A percentile compares a stretch with the other conserved stretches of the same genome.
These are phyloP conservation scores for Sialis lutaria DNA, from an alignment of 2,888 invertebrate genomes.

Conservation along the genomic window DNA sequence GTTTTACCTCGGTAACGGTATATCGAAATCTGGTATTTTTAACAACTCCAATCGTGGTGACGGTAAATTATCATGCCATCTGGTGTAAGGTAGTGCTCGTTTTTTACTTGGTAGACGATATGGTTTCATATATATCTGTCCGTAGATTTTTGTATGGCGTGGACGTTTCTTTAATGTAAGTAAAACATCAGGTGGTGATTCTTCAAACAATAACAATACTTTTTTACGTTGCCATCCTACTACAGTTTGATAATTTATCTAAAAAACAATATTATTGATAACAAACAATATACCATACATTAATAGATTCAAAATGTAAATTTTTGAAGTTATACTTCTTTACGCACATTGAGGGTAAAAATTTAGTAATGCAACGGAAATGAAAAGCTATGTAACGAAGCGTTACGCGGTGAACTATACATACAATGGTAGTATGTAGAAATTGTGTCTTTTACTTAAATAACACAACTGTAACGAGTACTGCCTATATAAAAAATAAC, in stretches of 20 bases:
- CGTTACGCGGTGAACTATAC: too few relatives aligned
- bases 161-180: constrained; percentile 71
- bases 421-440: too few relatives aligned
- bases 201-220: constrained; percentile 52
- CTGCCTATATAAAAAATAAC: too few relatives aligned
- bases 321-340: too few relatives aligned
- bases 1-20: constrained; percentile 35
- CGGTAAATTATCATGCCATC: constrained; percentile 52
- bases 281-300: not conserved
- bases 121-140: constrained; percentile 54
- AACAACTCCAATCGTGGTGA: constrained; percentile 44
- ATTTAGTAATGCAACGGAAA: too few relatives aligned
- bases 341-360: too few relatives aligned
- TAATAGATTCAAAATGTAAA: not conserved
- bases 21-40: constrained; percentile 39
- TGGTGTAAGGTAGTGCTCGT: constrained; percentile 38
- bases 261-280: constrained; percentile 10
- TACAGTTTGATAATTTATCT: constrained; percentile 54
- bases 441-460: too few relatives aligned
- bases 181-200: constrained; percentile 64
- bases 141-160: constrained; percentile 61
- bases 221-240: constrained; percentile 72
- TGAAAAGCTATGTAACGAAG: too few relatives aligned
- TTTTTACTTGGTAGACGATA: constrained; percentile 57
- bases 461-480: too few relatives aligned